Base-by-base conservation (phyloP, 2,888 invertebrate genomes). In the Chorisops tibialis region DNA sequence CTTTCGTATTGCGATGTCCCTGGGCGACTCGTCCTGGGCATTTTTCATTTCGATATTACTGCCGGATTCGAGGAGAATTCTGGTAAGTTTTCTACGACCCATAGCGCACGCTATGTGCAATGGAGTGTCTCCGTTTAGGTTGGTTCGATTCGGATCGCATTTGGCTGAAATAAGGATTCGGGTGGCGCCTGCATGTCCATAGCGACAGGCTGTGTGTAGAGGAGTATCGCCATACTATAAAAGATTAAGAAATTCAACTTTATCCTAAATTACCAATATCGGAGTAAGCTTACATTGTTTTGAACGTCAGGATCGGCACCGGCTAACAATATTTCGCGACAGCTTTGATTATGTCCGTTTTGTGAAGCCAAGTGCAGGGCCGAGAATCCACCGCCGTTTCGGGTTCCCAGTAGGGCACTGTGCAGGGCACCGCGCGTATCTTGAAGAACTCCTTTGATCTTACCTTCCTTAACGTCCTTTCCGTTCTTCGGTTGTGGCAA, bases 291-390 rank as follows among this genome's bases (percentile, higher is more conserved):
- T 70, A 93, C 93, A 79, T 94, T 95, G 74, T 96, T 96, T 77
- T 92, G 92, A 63, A 91, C 80, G 76, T 96, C 92, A 0, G 95
- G 88, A 75, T 89, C 87, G 64, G 92, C 91, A 0, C 91, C 93
- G 1, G 92, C 90, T 69, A 95, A 83, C 45, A 97, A 82, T 11
- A 97, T 80, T 73, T 95, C 93, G 59, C 96, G 79, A 71, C 93
- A 91, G 68, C 92, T 89, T 81, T 96, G 96, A 80, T 96, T 97
- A 81, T 96, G 96, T 0, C 96, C 96, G 78, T 94, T 95, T 82
- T 97, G 96, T 70, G 94, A 93, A 64, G 94, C 91, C 68, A 97
- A 84, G 81, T 97, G 97, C 47, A 97, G 83, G n/a, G 96, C 87
- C 14, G 93, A 89, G 79, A 96, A 95, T 6, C 96, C 96, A 51